Percentiles rank a stretch among this genome's conserved stretches.
Evolutionary conservation across 2,113 vertebrate species (phyloP).

Genomic region (Xenus cinereus): DNA sequence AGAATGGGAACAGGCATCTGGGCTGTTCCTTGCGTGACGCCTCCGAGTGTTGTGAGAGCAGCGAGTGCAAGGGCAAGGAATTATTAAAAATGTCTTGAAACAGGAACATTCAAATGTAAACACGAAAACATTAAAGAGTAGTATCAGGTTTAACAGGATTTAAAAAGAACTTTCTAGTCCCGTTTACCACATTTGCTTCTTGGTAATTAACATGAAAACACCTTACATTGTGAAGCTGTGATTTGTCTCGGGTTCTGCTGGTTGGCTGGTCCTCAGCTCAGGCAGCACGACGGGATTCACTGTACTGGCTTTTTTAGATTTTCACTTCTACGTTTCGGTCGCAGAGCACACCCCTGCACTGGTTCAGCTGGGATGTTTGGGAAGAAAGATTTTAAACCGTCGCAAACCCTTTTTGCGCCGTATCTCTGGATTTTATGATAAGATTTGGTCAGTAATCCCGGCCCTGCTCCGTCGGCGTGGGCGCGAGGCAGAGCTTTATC

Average conservation of each 20-base stretch:
- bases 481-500: not conserved
- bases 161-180: not conserved
- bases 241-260: constrained; percentile 8
- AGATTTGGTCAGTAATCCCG: not conserved
- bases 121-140: not conserved
- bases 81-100: not conserved
- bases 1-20: not conserved
- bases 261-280: not conserved
- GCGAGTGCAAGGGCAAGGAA: not conserved
- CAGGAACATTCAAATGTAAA: not conserved
- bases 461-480: accelerated
- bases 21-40: not conserved
- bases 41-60: not conserved
- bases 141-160: not conserved
- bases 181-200: not conserved
- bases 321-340: not conserved
- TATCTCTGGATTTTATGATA: not conserved
- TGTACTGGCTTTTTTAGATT: not conserved
- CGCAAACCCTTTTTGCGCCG: not conserved
- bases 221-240: not conserved
- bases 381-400: not conserved
- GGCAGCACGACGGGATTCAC: not conserved
- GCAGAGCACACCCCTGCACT: not conserved
- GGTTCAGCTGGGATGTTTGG: not conserved
- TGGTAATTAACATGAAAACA: not conserved